phyloP scores from a whole-genome alignment of 1,140 invertebrate genomes.

The Heliconius melpomene region DNA sequence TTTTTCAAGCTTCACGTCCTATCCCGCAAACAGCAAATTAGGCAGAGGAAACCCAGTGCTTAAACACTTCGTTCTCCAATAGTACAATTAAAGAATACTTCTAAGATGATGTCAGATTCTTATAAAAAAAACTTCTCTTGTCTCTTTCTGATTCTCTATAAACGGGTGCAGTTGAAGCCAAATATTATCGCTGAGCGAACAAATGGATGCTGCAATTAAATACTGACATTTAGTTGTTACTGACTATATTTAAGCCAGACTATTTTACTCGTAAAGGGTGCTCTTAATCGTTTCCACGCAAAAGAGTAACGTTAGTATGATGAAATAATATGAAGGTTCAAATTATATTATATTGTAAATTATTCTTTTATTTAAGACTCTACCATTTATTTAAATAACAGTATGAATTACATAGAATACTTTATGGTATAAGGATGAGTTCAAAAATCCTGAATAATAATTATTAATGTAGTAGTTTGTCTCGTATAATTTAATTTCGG shows the following conservation, averaged over 20 bases:
- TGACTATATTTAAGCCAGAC: conserved; percentile 51
- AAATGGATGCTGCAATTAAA: conserved; percentile 63
- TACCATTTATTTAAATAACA: background rate
- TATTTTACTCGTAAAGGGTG: conserved; percentile 35
- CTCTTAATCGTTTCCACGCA: conserved; percentile 32
- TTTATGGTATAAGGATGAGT: background rate
- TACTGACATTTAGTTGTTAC: conserved; percentile 57
- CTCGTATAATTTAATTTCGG: too few relatives aligned
- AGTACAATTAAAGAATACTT: background rate
- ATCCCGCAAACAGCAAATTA: too few relatives aligned
- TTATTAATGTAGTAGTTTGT: background rate
- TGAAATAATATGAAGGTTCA: background rate
- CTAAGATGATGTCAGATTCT: background rate
- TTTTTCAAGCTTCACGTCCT: too few relatives aligned
- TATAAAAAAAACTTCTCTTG: background rate
- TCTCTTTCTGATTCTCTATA: conserved; percentile 33
- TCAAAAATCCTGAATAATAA: background rate
- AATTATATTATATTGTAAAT: conserved; percentile 9
- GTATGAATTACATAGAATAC: background rate
- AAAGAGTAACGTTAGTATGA: background rate
- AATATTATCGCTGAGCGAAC: conserved; percentile 54
- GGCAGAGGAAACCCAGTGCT: too few relatives aligned
- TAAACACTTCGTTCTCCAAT: too few relatives aligned
- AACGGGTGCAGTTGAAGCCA: conserved; percentile 33
- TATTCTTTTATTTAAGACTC: conserved; percentile 7